Conservation (phyloP, 1,140 invertebrate species). For the Apis cerana region DNA sequence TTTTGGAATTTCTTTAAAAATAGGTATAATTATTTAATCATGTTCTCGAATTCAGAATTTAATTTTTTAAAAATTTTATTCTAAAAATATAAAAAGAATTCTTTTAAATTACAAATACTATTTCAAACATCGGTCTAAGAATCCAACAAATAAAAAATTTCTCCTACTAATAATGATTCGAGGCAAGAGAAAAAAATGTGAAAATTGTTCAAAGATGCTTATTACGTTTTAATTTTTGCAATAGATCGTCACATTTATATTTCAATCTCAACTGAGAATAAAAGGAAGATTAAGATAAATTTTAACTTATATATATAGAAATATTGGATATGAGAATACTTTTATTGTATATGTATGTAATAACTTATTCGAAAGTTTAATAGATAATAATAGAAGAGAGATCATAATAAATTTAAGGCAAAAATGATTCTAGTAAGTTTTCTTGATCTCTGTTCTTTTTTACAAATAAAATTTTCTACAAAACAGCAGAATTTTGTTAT, state of each 20-base stretch:
- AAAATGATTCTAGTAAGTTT: too few relatives aligned
- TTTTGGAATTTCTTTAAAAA: neutral
- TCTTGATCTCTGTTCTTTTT: too few relatives aligned
- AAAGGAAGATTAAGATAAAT: neutral
- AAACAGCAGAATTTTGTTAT: neutral
- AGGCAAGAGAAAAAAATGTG: neutral
- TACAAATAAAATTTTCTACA: neutral
- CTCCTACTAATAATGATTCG: slow-evolving; percentile 17
- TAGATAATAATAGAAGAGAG: too few relatives aligned
- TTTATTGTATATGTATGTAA: too few relatives aligned
- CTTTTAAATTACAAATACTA: neutral
- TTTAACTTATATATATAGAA: too few relatives aligned
- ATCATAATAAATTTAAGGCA: too few relatives aligned
- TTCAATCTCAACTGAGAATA: neutral
- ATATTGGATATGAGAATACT: too few relatives aligned
- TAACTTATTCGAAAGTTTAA: too few relatives aligned
- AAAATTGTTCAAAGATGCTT: neutral
- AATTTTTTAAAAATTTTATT: too few relatives aligned
- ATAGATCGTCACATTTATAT: neutral
- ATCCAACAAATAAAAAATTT: neutral
- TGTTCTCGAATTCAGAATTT: neutral
- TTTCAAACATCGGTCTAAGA: neutral
- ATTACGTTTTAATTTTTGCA: neutral
- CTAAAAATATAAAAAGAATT: too few relatives aligned
- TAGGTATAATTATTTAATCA: neutral